phyloP scores from a whole-genome alignment of 2,797 vertebrate genomes.

The Euthynnus affinis region DNA sequence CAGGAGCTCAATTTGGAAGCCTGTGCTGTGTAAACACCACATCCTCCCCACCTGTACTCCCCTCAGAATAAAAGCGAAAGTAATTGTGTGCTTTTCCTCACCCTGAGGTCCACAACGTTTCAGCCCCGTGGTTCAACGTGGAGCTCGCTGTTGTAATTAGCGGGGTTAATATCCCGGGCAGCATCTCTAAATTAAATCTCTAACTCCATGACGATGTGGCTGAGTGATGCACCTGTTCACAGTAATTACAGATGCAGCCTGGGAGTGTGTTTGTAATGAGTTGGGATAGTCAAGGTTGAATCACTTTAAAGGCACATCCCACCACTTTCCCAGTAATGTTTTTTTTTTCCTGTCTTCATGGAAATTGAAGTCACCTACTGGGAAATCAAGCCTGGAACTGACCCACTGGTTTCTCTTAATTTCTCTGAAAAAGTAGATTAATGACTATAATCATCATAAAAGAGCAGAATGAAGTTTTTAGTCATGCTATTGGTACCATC shows the following conservation, averaged over 20 bases:
- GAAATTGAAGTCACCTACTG: conserved; percentile 30
- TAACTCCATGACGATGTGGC: conserved; percentile 73
- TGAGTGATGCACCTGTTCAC: conserved; percentile 84
- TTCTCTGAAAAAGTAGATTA: background rate
- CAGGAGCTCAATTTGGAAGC: conserved; percentile 28
- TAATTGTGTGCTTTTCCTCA: conserved; percentile 70
- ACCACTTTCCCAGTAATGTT: conserved; percentile 58
- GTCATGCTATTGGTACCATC: background rate
- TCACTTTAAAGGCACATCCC: conserved; percentile 73
- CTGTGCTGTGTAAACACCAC: conserved; percentile 48
- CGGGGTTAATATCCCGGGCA: conserved; percentile 84
- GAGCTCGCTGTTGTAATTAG: conserved; percentile 80
- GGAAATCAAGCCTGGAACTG: conserved; percentile 37
- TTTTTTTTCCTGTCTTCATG: conserved; percentile 48
- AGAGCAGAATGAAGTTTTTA: background rate
- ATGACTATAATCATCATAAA: background rate
- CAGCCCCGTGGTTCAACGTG: conserved; percentile 60
- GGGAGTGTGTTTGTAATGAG: conserved; percentile 76
- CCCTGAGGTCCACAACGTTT: conserved; percentile 65
- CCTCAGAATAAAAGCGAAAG: conserved; percentile 63
- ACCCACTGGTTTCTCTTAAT: background rate
- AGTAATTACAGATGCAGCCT: conserved; percentile 79
- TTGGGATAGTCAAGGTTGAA: conserved; percentile 80
- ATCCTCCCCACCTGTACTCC: conserved; percentile 49
- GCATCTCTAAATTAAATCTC: conserved; percentile 86